Conservation (phyloP, 1,140 invertebrate species). For the Eciton burchellii region DNA sequence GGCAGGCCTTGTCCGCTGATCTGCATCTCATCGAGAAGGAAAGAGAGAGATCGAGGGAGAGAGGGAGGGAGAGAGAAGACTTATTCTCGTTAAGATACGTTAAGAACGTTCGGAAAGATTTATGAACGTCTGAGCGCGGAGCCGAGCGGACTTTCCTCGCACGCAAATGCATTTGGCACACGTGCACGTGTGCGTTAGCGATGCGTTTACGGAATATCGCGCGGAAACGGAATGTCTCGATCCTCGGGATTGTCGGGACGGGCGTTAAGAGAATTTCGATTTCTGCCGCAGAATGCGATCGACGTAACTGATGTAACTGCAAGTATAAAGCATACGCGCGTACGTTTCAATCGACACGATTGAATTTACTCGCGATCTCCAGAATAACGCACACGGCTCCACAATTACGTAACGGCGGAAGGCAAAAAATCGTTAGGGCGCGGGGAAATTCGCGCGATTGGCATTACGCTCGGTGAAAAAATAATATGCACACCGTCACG, state of each 20-base stretch:
- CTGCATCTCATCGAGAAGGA: slow-evolving; percentile 37
- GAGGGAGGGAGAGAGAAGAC: not conserved
- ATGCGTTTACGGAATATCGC: not conserved
- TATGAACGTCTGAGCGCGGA: not conserved
- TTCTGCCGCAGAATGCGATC: no score
- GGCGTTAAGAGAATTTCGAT: no score
- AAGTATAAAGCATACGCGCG: no score
- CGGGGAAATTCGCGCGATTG: no score
- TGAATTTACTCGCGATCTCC: no score
- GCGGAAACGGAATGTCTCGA: not conserved
- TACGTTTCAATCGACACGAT: no score
- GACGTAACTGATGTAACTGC: no score
- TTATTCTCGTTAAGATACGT: slow-evolving; percentile 47
- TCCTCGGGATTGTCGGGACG: not conserved
- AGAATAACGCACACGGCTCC: no score
- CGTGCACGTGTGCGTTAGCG: not conserved
- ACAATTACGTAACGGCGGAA: not conserved
- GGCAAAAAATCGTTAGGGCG: not conserved
- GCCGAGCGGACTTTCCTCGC: not conserved
- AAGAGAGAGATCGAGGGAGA: not conserved
- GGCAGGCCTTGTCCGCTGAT: slow-evolving; percentile 28
- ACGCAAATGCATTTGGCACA: not conserved
- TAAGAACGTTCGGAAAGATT: slow-evolving; percentile 48
- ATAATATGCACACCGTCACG: not conserved
- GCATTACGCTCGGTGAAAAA: not conserved